Evolutionary conservation across 2,888 invertebrate species (phyloP), one percentile per base, ranked within the genome.

Genomic region (Agapostemon virescens): DNA sequence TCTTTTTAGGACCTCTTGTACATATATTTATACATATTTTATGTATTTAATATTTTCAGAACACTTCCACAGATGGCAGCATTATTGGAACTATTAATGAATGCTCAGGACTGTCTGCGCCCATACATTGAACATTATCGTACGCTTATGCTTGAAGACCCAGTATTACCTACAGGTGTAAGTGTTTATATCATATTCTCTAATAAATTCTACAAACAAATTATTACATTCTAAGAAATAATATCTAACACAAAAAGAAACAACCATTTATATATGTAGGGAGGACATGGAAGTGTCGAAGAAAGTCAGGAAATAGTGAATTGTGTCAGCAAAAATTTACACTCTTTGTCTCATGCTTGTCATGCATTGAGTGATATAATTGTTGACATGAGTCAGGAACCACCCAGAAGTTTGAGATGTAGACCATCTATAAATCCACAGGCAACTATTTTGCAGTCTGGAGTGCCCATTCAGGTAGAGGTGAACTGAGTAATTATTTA

Each of bases 341-440:
- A 98, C 91, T 96, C 95, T 85, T 94, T 98, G 87, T 95, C 97
- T 2, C 98, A 98, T 90, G 96, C 97, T 1, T 97, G 97, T 92
- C 98, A 98, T 91, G 96, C 97, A 0, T 93, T 98, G 67, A 98
- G 98, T 89, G 98, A 98, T 91, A 94, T 98, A 68, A 96, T 96
- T 92, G 94, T 97, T 67, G 95, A 97, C 89, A 94, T 96, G 82
- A 94, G 94, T 42, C 94, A 95, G 85, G 93, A 94, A 7, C 95
- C 96, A 7, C 97, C 97, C 0, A 94, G 97, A 78, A 94, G 95
- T 79, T 93, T 97, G 61, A 93, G 95, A 70, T 96, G 96, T 88
- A 94, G 96, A 52, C 96, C 96, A n/a, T 95, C 96, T 83, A 92
- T 96, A 45, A 95, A 96, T 45, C 96, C 96, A 88, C 96, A 96